These are phyloP conservation scores for Hydrotaea cyrtoneurina DNA, from an alignment of 2,888 invertebrate genomes.

Conservation along the genomic window DNA sequence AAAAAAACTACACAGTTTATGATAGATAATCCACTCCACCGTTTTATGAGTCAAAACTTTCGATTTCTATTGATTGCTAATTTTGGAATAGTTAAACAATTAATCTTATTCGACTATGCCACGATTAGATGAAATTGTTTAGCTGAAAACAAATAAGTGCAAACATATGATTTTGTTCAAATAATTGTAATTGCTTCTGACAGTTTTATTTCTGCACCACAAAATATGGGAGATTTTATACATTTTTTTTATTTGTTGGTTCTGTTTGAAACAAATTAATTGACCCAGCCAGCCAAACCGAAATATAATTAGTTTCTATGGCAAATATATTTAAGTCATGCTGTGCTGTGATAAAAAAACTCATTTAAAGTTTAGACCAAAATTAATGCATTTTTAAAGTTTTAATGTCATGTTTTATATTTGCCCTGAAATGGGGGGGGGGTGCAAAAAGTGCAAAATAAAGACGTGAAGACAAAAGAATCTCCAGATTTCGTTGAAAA, in stretches of 20 bases:
- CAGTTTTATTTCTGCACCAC: neutral
- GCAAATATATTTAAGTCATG: constrained; percentile 43
- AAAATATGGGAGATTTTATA: neutral
- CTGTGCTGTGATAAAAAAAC: constrained; percentile 40
- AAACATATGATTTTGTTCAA: constrained; percentile 9
- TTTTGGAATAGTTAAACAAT: neutral
- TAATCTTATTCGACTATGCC: neutral
- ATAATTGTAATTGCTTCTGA: constrained; percentile 1
- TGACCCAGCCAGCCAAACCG: neutral
- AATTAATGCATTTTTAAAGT: constrained; percentile 32
- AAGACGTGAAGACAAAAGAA: too few relatives aligned
- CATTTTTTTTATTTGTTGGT: neutral
- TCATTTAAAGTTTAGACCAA: constrained; percentile 18
- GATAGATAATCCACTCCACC: too few relatives aligned
- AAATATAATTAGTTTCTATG: constrained; percentile 50
- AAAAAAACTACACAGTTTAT: neutral
- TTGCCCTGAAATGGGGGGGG: neutral
- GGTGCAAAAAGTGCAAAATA: too few relatives aligned
- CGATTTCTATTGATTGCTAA: neutral
- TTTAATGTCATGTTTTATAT: constrained; percentile 5
- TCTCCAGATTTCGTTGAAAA: too few relatives aligned
- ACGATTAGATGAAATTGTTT: neutral
- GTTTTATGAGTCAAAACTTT: neutral
- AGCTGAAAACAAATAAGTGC: neutral
- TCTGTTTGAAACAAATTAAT: neutral